phyloP scores from a whole-genome alignment of 2,888 invertebrate genomes.

The Opisthograptis luteolata region DNA sequence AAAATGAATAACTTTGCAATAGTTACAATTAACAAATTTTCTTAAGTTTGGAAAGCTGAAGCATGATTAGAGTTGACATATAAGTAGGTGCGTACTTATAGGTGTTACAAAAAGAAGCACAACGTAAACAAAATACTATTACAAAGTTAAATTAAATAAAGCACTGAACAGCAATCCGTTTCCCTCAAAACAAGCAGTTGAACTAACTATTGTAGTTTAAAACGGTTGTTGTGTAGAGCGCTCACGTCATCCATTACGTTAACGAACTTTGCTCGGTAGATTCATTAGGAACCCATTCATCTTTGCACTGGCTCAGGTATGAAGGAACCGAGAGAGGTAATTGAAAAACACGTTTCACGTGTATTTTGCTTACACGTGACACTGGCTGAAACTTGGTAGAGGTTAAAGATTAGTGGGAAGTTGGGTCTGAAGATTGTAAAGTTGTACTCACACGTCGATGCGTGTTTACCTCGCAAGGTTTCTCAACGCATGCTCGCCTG shows the following conservation, averaged over 20 bases:
- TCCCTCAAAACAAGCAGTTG: constrained; percentile 15
- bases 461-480: no score
- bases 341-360: constrained; percentile 14
- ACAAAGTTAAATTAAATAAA: background rate
- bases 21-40: no score
- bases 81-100: no score
- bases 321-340: constrained; percentile 19
- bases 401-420: background rate
- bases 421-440: background rate
- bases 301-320: constrained; percentile 41
- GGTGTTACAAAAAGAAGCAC: no score
- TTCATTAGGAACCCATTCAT: constrained; percentile 77
- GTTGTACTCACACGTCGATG: no score
- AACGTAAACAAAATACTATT: no score
- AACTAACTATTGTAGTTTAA: constrained; percentile 27
- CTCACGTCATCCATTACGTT: constrained; percentile 58
- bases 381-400: background rate
- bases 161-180: constrained; percentile 7
- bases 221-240: constrained; percentile 33
- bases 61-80: no score
- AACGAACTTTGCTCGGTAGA: constrained; percentile 67
- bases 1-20: no score
- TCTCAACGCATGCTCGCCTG: no score
- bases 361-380: background rate
- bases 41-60: no score